Percentiles rank a stretch among this genome's conserved stretches.
These are phyloP conservation scores for Petrocephalus zakoni DNA, from an alignment of 2,113 vertebrate genomes.

Conservation along the genomic window DNA sequence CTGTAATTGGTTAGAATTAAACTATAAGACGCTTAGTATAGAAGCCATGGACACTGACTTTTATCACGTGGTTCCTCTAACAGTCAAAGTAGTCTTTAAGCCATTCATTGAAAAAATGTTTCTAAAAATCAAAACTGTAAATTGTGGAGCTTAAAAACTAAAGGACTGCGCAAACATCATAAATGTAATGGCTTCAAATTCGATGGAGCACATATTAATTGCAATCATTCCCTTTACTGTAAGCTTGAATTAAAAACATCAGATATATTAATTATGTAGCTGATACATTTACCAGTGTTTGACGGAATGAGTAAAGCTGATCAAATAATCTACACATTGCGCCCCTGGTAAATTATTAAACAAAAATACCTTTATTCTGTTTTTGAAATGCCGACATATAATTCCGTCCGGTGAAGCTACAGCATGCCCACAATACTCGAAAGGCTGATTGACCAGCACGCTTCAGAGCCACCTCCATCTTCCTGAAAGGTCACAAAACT, in stretches of 20 bases:
- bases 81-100: neutral
- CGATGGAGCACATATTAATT: neutral
- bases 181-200: neutral
- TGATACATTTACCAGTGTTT: neutral
- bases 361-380: slow-evolving; percentile 9
- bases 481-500: neutral
- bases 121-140: neutral
- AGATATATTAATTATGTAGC: neutral
- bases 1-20: neutral
- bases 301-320: neutral
- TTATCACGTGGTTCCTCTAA: neutral
- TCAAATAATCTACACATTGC: neutral
- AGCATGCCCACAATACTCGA: neutral
- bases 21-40: neutral
- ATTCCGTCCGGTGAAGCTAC: neutral
- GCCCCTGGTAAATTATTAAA: neutral
- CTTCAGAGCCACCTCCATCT: slow-evolving; percentile 13
- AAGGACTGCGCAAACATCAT: neutral
- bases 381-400: neutral
- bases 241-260: neutral
- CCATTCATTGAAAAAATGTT: neutral
- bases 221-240: neutral
- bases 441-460: neutral
- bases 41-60: neutral
- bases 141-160: neutral